phyloP scores from a whole-genome alignment of 2,888 invertebrate species.

The Rhamphomyia laevipes region DNA sequence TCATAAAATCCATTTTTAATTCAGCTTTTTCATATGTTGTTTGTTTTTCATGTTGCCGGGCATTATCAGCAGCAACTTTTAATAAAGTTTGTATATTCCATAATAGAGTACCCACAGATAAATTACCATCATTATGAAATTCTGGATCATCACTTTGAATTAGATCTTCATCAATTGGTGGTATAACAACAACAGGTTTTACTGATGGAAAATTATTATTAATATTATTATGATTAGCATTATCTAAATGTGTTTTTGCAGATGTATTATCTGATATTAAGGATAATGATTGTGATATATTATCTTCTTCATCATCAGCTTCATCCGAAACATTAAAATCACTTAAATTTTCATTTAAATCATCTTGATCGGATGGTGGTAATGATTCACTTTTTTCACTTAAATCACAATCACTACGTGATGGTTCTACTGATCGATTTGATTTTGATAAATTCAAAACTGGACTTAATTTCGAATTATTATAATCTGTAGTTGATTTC shows the following conservation, averaged over 20 bases:
- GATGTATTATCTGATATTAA: background rate
- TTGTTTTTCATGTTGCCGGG: slow-evolving; percentile 81
- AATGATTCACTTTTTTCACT: background rate
- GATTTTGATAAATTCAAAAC: no score
- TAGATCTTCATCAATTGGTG: background rate
- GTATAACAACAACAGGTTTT: background rate
- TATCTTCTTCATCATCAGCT: background rate
- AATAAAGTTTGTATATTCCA: slow-evolving; percentile 84
- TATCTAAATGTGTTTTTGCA: background rate
- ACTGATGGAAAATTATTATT: background rate
- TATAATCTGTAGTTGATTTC: no score
- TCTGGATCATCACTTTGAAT: no score
- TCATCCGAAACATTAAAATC: background rate
- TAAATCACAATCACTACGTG: background rate
- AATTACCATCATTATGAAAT: slow-evolving; percentile 23
- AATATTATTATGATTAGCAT: background rate
- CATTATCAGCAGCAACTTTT: slow-evolving; percentile 86
- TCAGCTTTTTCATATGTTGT: slow-evolving; percentile 90
- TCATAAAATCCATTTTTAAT: slow-evolving; percentile 78
- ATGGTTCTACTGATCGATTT: no score
- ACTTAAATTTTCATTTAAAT: background rate
- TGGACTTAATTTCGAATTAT: no score
- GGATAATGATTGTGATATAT: background rate
- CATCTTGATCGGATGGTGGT: background rate
- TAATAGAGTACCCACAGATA: slow-evolving; percentile 79